These are phyloP conservation scores for Dipodomys stephensi DNA, from an alignment of 2,113 vertebrate species.

Conservation along the genomic window DNA sequence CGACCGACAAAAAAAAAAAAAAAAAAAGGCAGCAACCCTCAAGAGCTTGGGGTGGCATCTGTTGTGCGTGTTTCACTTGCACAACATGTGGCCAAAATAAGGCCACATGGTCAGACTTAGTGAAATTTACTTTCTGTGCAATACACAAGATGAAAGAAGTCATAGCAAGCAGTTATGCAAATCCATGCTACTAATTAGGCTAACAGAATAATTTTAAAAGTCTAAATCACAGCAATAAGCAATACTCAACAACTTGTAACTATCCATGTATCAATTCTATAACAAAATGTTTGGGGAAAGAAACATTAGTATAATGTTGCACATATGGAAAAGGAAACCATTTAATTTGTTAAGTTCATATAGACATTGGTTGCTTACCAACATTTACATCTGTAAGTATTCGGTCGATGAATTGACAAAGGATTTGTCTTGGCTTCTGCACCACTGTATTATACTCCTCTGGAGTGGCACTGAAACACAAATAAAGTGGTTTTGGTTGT, in stretches of 20 bases:
- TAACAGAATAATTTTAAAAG: conserved; percentile 51
- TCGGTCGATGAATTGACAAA: conserved; percentile 98
- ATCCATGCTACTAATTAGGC: conserved; percentile 16
- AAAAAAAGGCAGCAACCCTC: not conserved
- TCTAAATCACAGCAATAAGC: conserved; percentile 14
- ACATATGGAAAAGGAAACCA: conserved; percentile 49
- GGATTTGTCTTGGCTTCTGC: conserved; percentile 97
- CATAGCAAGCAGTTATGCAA: conserved; percentile 29
- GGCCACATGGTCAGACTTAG: not conserved
- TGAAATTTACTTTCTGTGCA: conserved; percentile 36
- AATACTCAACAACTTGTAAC: conserved; percentile 10
- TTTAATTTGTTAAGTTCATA: conserved; percentile 22
- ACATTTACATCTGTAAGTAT: conserved; percentile 97
- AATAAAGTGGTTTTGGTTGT: not conserved
- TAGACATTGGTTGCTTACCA: conserved; percentile 88
- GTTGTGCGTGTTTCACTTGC: not conserved
- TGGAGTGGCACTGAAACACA: conserved; percentile 90
- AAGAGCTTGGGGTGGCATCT: not conserved
- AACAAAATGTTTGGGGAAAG: conserved; percentile 39
- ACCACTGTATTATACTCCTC: conserved; percentile 93
- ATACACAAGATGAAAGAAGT: not conserved
- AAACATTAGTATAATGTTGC: not conserved
- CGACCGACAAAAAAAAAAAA: too few relatives aligned
- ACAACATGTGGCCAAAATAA: conserved; percentile 37
- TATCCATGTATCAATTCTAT: not conserved